These are phyloP conservation scores for Cremastinae sp. DNA, from an alignment of 2,888 invertebrate species.

Conservation along the genomic window DNA sequence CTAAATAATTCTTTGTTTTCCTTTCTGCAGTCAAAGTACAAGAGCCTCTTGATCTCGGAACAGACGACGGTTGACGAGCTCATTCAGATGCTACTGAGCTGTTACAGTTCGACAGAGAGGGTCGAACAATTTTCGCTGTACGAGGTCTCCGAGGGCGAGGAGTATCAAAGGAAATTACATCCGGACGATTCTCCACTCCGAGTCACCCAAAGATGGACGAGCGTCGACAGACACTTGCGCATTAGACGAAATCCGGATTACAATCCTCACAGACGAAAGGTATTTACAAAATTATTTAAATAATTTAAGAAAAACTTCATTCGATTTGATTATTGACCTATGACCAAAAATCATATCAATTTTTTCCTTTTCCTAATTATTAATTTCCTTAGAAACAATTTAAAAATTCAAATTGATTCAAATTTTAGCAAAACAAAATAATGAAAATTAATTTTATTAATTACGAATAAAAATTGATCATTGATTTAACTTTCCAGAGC, in stretches of 20 bases:
- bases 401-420: no score
- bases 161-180: slow-evolving; percentile 93
- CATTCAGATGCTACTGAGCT: slow-evolving; percentile 90
- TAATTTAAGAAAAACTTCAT: no score
- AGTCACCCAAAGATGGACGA: slow-evolving; percentile 86
- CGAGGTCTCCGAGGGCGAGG: slow-evolving; percentile 91
- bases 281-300: slow-evolving; percentile 54
- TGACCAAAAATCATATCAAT: no score
- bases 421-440: background rate
- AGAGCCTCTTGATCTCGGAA: slow-evolving; percentile 93
- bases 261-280: slow-evolving; percentile 82
- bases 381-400: no score
- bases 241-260: slow-evolving; percentile 91
- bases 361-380: no score
- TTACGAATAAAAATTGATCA: background rate
- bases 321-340: no score
- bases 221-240: slow-evolving; percentile 89
- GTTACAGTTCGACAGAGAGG: slow-evolving; percentile 91
- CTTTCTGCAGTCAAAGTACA: slow-evolving; percentile 89
- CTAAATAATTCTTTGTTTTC: slow-evolving; percentile 9
- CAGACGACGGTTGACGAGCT: slow-evolving; percentile 94
- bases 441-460: background rate
- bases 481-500: slow-evolving; percentile 76
- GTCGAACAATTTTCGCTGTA: slow-evolving; percentile 93
- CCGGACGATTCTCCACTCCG: slow-evolving; percentile 92